Conservation (phyloP, 2,113 vertebrate genomes). For the Erpornis zantholeuca region DNA sequence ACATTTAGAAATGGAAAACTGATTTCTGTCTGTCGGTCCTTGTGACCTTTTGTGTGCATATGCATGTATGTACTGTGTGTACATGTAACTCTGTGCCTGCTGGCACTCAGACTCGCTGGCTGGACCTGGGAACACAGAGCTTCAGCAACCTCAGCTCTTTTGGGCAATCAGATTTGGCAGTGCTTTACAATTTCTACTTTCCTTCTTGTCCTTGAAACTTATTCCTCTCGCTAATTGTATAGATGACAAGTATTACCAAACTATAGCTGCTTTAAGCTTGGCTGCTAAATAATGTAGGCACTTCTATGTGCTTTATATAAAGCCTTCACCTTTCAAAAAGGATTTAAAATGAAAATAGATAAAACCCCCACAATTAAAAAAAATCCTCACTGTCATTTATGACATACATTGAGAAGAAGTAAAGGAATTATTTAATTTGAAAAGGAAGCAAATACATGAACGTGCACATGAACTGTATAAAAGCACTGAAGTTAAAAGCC, state of each 20-base stretch:
- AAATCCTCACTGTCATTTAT: not conserved
- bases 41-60: not conserved
- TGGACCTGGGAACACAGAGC: not conserved
- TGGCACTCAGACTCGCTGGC: not conserved
- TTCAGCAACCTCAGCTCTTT: not conserved
- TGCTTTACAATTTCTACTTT: not conserved
- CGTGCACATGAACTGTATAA: not conserved
- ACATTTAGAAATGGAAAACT: not conserved
- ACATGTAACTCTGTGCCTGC: rapidly evolving
- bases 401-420: not conserved
- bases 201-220: not conserved
- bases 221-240: not conserved
- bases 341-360: not conserved
- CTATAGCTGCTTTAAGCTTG: not conserved
- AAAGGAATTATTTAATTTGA: not conserved
- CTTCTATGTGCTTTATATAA: not conserved
- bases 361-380: not conserved
- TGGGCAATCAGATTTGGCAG: not conserved
- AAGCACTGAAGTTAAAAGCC: not conserved
- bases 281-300: not conserved
- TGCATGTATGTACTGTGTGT: rapidly evolving
- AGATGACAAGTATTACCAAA: not conserved
- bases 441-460: not conserved
- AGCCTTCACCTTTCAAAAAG: not conserved
- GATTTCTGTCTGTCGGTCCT: not conserved